Base-by-base conservation (phyloP, 2,797 vertebrate genomes). In the Pangasius sanitwongsei region DNA sequence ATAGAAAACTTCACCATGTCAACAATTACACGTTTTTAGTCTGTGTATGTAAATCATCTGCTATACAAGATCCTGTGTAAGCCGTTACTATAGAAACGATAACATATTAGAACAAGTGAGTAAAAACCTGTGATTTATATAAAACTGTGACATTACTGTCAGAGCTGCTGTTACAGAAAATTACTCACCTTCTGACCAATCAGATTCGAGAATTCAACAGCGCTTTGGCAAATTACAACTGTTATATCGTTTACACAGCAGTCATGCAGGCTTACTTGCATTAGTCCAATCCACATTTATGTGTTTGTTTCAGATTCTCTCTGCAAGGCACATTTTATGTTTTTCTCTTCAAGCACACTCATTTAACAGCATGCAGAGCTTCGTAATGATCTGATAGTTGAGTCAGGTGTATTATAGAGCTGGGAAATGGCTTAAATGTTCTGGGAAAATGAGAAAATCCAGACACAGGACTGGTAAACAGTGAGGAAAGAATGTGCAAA, bases 401-500 rank as follows among this genome's bases (percentile, higher is more conserved):
- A 82, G 80, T 82, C 80, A 82, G 80, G 55, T 82, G 55, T 25
- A 37, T 82, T 6, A 37, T 6, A 11, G 77, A 23, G 53, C 77
- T 9, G 16, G 1, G 34, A 82, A 61, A 82, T 18, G 3, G 80
- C 55, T 25, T 25, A 12, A 59, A 57, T 37, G 55, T 82, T 82
- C 48, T 3, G 25, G 28, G 44, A 53, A 78, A 55, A 53, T 31
- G 48, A 78, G 48, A 57, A 77, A n/a, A 20, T 34, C 81, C 81
- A 83, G 37, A 61, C 0, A 13, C 37, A 44, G 37, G 55, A 28
- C 57, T 28, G 23, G 57, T 83, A 83, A 83, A 83, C 81, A 83
- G 61, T 8, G 81, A 63, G 81, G 81, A 44, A 63, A 15, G 81
- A 83, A 83, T 83, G 57, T 44, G 37, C 81, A 18, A 61, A 83